A percentile compares a stretch with the other conserved stretches of the same genome.
Conservation (phyloP, 2,113 vertebrate genomes). For the Suncus etruscus region DNA sequence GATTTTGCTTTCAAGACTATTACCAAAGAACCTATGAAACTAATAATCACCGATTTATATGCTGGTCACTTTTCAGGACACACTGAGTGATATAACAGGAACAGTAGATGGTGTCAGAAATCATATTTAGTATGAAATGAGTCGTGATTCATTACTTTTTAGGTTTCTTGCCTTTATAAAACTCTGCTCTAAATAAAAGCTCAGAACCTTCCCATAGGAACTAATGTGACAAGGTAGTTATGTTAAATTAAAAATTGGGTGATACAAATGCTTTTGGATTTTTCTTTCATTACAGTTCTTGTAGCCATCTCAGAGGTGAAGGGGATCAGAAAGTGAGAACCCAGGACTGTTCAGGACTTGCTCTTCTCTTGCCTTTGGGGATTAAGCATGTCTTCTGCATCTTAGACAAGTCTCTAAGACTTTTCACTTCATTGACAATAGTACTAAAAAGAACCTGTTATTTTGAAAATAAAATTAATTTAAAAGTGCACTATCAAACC, state of each 20-base stretch:
- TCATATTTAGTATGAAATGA: slow-evolving; percentile 34
- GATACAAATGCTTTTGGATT: not conserved
- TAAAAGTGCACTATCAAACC: not conserved
- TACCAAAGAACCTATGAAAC: slow-evolving; percentile 45
- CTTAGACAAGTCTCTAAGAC: not conserved
- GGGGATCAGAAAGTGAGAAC: not conserved
- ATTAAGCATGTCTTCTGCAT: not conserved
- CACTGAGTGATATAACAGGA: slow-evolving; percentile 16
- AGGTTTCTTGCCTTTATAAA: not conserved
- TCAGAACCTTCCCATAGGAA: not conserved
- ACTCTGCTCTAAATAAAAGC: not conserved
- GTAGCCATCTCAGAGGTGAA: fast-evolving
- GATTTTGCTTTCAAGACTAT: slow-evolving; percentile 39
- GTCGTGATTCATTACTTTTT: slow-evolving; percentile 6
- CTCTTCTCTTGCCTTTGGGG: not conserved
- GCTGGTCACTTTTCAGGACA: slow-evolving; percentile 23
- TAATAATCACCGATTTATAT: slow-evolving; percentile 37
- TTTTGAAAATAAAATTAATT: slow-evolving; percentile 35
- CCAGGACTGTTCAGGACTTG: not conserved
- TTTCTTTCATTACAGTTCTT: not conserved
- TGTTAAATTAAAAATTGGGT: not conserved
- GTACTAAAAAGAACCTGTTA: not conserved
- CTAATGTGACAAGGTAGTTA: not conserved
- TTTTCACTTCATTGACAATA: not conserved
- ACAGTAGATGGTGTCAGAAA: slow-evolving; percentile 12